phyloP scores from a whole-genome alignment of 2,113 vertebrate species.

The Callospermophilus lateralis region DNA sequence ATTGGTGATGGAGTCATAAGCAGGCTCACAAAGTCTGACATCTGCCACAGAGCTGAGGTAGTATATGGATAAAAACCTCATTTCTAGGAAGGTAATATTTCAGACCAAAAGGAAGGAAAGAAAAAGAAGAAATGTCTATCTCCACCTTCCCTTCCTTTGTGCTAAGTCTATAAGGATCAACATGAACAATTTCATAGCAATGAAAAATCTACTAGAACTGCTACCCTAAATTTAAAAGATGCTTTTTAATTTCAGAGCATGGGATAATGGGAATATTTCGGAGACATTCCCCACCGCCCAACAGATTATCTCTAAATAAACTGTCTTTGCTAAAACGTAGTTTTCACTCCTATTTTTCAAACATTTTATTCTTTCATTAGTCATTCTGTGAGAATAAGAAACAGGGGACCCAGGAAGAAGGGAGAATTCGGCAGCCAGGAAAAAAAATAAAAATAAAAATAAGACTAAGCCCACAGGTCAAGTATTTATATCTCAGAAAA shows the following conservation, averaged over 20 bases:
- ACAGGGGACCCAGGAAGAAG: neutral
- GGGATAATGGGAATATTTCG: neutral
- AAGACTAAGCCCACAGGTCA: rapidly evolving
- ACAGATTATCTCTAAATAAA: neutral
- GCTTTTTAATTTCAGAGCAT: neutral
- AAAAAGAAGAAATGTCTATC: neutral
- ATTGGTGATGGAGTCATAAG: neutral
- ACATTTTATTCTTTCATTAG: neutral
- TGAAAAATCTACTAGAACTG: neutral
- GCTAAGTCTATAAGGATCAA: neutral
- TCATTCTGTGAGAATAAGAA: neutral
- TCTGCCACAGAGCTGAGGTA: neutral
- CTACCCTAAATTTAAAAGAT: neutral
- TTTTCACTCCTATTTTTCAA: neutral
- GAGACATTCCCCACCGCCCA: neutral
- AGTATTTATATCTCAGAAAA: neutral
- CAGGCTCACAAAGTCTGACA: neutral
- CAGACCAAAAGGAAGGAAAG: neutral
- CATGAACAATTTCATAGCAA: neutral
- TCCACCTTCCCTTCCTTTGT: neutral
- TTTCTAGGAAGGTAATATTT: neutral
- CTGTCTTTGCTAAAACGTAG: neutral
- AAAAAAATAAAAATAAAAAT: neutral
- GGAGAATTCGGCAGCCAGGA: neutral
- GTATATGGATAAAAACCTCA: neutral